These are phyloP conservation scores for Tetrapedia diversipes DNA, from an alignment of 2,888 invertebrate genomes.

Conservation along the genomic window DNA sequence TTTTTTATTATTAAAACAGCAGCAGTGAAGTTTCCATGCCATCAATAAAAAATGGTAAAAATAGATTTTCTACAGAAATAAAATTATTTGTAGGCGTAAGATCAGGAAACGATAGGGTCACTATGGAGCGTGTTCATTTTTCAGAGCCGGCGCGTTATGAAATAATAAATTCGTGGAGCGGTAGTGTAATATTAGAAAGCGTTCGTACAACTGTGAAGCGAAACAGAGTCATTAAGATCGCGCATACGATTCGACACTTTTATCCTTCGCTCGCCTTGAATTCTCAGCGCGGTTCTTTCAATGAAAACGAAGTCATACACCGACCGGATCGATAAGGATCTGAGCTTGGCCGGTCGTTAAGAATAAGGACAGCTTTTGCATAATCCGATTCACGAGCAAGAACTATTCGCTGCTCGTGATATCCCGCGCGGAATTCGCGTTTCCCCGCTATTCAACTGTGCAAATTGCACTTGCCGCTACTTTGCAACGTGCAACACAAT, in stretches of 20 bases:
- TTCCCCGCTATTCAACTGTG: constrained; percentile 8
- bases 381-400: constrained; percentile 46
- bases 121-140: too few species aligned
- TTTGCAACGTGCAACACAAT: constrained; percentile 4
- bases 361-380: constrained; percentile 54
- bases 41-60: background rate
- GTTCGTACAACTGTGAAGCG: constrained; percentile 1
- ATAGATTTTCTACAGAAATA: background rate
- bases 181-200: background rate
- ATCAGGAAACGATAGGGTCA: too few species aligned
- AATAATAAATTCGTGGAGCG: background rate
- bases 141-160: too few species aligned
- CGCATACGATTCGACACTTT: constrained; percentile 37
- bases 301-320: constrained; percentile 32
- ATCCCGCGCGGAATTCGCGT: constrained; percentile 30
- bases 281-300: constrained; percentile 37
- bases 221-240: constrained; percentile 45
- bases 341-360: constrained; percentile 38
- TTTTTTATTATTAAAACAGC: too few species aligned
- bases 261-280: constrained; percentile 13
- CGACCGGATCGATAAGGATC: constrained; percentile 41
- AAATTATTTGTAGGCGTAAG: too few species aligned
- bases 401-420: background rate
- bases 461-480: constrained; percentile 32
- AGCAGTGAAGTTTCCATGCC: too few species aligned